These are phyloP conservation scores for Equus quagga DNA, from an alignment of 2,113 vertebrate species.

Conservation along the genomic window DNA sequence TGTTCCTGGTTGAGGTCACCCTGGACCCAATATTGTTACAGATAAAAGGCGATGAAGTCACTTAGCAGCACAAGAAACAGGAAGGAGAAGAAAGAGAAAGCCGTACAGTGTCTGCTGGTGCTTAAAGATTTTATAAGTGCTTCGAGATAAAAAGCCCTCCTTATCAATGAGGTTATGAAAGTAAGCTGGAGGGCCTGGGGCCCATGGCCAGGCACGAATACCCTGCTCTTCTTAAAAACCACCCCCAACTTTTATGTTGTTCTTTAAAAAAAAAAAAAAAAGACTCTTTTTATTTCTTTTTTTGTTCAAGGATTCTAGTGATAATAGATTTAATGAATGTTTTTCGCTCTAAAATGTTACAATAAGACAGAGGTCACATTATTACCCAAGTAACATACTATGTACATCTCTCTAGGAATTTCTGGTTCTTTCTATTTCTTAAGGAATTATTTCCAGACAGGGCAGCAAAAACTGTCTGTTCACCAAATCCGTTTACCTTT, in stretches of 20 bases:
- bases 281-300: background rate
- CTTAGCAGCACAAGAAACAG: background rate
- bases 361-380: background rate
- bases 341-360: background rate
- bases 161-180: background rate
- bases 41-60: background rate
- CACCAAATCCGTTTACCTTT: slow-evolving; percentile 4
- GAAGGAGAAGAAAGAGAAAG: background rate
- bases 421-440: slow-evolving; percentile 8
- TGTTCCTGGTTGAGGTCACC: background rate
- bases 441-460: slow-evolving; percentile 38
- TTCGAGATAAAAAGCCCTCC: background rate
- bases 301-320: background rate
- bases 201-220: background rate
- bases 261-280: background rate
- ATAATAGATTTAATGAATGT: background rate
- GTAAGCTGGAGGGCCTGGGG: background rate
- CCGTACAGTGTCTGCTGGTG: too few species aligned
- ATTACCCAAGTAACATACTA: background rate
- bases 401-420: background rate
- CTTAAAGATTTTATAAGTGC: background rate
- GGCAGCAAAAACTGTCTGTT: background rate
- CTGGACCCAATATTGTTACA: background rate
- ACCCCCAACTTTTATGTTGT: background rate
- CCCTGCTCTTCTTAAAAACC: background rate